Base-by-base conservation (phyloP, 2,113 vertebrate genomes). In the Tachysurus fulvidraco region DNA sequence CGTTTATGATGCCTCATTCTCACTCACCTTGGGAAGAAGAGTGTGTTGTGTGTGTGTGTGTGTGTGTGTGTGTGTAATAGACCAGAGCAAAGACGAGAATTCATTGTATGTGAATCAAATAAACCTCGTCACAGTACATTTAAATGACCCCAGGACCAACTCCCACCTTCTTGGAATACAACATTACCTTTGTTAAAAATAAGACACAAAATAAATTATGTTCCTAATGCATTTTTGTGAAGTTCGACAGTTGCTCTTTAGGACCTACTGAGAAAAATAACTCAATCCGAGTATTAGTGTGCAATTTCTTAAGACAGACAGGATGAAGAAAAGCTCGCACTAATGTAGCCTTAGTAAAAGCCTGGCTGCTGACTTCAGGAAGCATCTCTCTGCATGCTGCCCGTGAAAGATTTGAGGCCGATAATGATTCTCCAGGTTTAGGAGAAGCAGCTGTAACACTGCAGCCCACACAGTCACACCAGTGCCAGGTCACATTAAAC, bases 381-480 rank as follows among this genome's bases (percentile, higher is more conserved):
- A 54, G 54, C 57, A 52, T 79, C 23, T 52, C 59, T 41, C 46
- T 64, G 44, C 74, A 36, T 65, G 73, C 17, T 65, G 41, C 60
- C 60, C n/a, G 44, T 5, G 7, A n/a, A 30, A 55, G 60, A 79
- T 44, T 44, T 80, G 25, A 67, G 64, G 28, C 50, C 21, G 19
- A 50, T 78, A 64, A 85, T 52, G 74, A 44, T 25, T 54, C 28
- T 55, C 19, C n/a, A 30, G 46, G 50, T 57, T 52, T 7, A 67
- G 46, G 62, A 11, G 25, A 64, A 86, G 84, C 62, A 80, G 76
- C 84, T 67, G 76, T 44, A 55, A 79, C 84, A 67, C 50, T 67
- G 36, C 59, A 41, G 30, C 60, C 74, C 55, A 80, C 73, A 74
- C 73, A 65, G 74, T 54, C 74, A 65, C 59, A 64, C 64, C 57